These are phyloP conservation scores for Rhinichthys klamathensis DNA, from an alignment of 2,113 vertebrate species.

Conservation along the genomic window DNA sequence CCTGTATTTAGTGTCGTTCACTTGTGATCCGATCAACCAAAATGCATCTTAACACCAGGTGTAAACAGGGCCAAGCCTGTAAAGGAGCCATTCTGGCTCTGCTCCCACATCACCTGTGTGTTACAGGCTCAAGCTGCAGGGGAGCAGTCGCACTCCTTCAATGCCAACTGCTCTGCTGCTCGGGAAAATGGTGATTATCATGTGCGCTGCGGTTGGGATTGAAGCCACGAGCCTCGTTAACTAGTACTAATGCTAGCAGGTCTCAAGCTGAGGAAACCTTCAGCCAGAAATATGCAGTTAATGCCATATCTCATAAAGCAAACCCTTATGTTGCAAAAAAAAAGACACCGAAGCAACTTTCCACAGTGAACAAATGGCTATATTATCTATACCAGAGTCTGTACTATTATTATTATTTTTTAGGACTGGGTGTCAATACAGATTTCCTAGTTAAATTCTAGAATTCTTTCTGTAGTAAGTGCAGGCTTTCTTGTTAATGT, in stretches of 20 bases:
- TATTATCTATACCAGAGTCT: neutral
- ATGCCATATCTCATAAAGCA: neutral
- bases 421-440: neutral
- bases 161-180: neutral
- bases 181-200: neutral
- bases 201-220: neutral
- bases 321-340: neutral
- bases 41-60: too few species aligned
- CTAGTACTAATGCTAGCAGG: neutral
- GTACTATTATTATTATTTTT: neutral
- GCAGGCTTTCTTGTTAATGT: too few species aligned
- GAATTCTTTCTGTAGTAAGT: too few species aligned
- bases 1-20: too few species aligned
- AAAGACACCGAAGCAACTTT: neutral
- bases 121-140: neutral
- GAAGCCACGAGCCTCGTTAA: neutral
- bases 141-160: neutral
- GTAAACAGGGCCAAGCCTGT: neutral
- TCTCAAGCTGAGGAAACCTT: neutral
- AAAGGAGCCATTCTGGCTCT: slow-evolving; percentile 18
- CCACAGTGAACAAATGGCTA: neutral
- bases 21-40: too few species aligned
- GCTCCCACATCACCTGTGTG: neutral
- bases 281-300: neutral
- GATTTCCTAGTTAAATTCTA: neutral